Base-by-base conservation (phyloP, 2,797 vertebrate genomes). In the Eulemur mongoz region DNA sequence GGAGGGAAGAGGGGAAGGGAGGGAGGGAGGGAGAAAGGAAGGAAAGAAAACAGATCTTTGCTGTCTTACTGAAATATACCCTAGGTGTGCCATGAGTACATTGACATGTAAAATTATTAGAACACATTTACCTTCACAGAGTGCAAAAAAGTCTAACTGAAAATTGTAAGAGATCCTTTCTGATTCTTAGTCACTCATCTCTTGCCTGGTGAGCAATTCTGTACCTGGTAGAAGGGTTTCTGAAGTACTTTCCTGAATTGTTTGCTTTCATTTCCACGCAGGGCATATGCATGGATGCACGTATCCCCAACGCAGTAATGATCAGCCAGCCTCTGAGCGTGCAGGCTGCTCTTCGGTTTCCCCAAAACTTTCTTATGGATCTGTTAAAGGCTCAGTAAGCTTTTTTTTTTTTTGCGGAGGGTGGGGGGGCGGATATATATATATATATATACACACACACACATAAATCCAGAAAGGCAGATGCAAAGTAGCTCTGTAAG, bases 281-380 rank as follows among this genome's bases (percentile, higher is more conserved):
- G 4, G 5, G 50, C 9, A 40, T 23, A 32, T 48, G 32, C 54
- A 5, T 2, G 1, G 9, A 15, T 4, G 23, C 17, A 72, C 0
- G 5, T n/a, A 15, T 17, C 17, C 32, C 1, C 17, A n/a, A n/a
- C 3, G 4, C 9, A 15, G 8, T 30, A 11, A 65, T 0, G 5
- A 52, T 17, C 61, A 52, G 63, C 57, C 70, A n/a, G 63, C 40
- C 32, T 38, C 12, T 3, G 23, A 70, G 35, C 25, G 12, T 30
- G 18, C 23, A 54, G 18, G 11, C 30, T 89, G 30, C 40, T 30
- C 27, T 69, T 35, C 43, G 22, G 4, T 63, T 72, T 54, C 18
- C 32, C 38, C 35, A 5, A 70, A 27, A 86, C 50, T 5, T 14
- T 57, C 69, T 45, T 30, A 27, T 8, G 20, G 18, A 23, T 50